Conservation (phyloP, 2,113 vertebrate species). For the Grammomys surdaster region DNA sequence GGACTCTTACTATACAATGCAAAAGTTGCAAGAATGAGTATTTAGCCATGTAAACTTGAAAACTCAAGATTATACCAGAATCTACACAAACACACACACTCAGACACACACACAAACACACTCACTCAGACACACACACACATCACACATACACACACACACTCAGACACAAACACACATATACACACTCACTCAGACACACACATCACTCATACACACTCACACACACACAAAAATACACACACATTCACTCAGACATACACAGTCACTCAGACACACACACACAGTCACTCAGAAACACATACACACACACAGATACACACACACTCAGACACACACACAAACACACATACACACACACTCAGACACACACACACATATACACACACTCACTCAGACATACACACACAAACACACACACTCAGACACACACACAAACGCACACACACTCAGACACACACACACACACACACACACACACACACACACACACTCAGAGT, state of each 20-base stretch:
- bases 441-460: neutral
- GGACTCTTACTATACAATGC: neutral
- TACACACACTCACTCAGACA: too few relatives aligned
- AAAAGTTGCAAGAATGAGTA: neutral
- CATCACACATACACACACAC: neutral
- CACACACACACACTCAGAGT: neutral
- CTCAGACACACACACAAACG: too few relatives aligned
- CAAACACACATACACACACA: too few relatives aligned
- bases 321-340: neutral
- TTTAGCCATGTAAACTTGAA: neutral
- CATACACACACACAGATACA: neutral
- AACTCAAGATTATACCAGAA: slow-evolving; percentile 13
- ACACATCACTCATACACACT: neutral
- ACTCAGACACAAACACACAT: neutral
- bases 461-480: neutral
- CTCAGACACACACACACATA: too few relatives aligned
- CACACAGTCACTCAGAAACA: neutral
- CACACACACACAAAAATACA: neutral
- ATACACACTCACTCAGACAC: neutral
- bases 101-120: neutral
- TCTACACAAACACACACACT: neutral
- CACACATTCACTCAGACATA: neutral
- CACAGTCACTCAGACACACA: neutral
- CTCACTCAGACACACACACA: neutral
- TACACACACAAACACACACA: too few relatives aligned